Percentiles rank a stretch among this genome's conserved stretches.
Conservation (phyloP, 2,113 vertebrate species). For the Argyrosomus japonicus region DNA sequence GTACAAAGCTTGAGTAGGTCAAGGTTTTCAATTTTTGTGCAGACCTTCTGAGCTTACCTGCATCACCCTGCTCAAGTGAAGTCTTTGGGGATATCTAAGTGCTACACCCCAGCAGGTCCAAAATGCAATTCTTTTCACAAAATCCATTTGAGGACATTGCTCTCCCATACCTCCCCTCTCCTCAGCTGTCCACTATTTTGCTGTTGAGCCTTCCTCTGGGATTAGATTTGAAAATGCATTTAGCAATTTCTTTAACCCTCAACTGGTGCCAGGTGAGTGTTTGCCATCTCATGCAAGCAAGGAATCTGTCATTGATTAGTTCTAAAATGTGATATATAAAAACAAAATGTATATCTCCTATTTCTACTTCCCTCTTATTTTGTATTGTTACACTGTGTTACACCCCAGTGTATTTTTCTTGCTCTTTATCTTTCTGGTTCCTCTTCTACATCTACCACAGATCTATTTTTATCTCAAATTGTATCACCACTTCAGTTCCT, state of each 20-base stretch:
- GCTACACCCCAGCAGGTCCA: constrained; percentile 66
- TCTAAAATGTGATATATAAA: too few relatives aligned
- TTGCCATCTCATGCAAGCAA: neutral
- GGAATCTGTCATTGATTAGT: constrained; percentile 6
- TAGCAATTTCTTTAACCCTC: neutral
- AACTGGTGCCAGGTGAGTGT: neutral
- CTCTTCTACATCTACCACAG: neutral
- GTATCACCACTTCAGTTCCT: neutral
- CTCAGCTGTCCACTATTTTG: constrained; percentile 22
- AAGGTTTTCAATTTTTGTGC: constrained; percentile 64
- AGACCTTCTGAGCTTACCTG: constrained; percentile 37
- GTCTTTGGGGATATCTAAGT: constrained; percentile 59
- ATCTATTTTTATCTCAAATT: constrained; percentile 12
- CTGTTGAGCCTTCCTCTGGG: constrained; percentile 8
- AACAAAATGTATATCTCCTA: neutral
- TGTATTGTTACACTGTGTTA: constrained; percentile 1
- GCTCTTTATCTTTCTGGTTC: neutral
- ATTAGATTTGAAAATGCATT: constrained; percentile 33
- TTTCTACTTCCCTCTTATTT: neutral
- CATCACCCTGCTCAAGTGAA: constrained; percentile 25
- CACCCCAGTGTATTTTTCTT: neutral
- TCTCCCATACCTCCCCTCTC: constrained; percentile 22
- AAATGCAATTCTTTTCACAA: constrained; percentile 67
- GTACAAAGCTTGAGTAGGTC: constrained; percentile 61
- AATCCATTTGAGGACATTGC: constrained; percentile 60